These are phyloP conservation scores for Anoplius nigerrimus DNA, from an alignment of 2,888 invertebrate species.

Conservation along the genomic window DNA sequence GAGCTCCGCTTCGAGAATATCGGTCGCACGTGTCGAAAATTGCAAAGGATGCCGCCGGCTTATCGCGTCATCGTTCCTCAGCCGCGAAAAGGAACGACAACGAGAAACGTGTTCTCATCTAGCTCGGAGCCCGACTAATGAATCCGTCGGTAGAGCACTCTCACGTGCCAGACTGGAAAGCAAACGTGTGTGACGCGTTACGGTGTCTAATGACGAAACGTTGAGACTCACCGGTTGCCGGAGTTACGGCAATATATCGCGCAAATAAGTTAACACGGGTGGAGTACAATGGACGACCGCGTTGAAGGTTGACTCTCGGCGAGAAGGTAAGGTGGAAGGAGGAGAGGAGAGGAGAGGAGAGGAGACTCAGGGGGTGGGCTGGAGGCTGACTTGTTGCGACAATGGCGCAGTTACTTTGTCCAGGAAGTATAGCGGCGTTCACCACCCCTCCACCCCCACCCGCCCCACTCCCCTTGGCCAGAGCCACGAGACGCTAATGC, in stretches of 20 bases:
- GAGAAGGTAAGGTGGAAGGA: slow-evolving; percentile 23
- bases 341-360: slow-evolving; percentile 23
- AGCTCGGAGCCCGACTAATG: neutral
- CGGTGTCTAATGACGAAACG: slow-evolving; percentile 28
- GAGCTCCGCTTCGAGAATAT: neutral
- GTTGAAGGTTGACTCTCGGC: slow-evolving; percentile 5
- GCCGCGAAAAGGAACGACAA: neutral
- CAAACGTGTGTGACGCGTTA: slow-evolving; percentile 16
- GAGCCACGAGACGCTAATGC: slow-evolving; percentile 57
- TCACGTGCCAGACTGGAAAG: neutral
- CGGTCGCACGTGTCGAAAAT: neutral
- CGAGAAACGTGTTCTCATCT: neutral
- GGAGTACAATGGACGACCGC: slow-evolving; percentile 49
- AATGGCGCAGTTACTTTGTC: slow-evolving; percentile 64
- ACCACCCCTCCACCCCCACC: slow-evolving; percentile 32
- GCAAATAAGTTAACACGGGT: slow-evolving; percentile 61
- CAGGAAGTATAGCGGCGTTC: slow-evolving; percentile 59
- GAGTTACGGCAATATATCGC: slow-evolving; percentile 40
- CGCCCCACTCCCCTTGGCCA: slow-evolving; percentile 29
- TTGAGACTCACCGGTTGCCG: slow-evolving; percentile 27
- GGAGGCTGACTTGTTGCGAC: slow-evolving; percentile 57
- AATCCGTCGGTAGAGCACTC: neutral
- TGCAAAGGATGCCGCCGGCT: neutral
- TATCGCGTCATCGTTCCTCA: slow-evolving; percentile 3
- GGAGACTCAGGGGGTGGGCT: slow-evolving; percentile 8